Evolutionary conservation across 2,888 invertebrate genomes (phyloP).

Genomic region (Sinopyrophorus schimmeli): DNA sequence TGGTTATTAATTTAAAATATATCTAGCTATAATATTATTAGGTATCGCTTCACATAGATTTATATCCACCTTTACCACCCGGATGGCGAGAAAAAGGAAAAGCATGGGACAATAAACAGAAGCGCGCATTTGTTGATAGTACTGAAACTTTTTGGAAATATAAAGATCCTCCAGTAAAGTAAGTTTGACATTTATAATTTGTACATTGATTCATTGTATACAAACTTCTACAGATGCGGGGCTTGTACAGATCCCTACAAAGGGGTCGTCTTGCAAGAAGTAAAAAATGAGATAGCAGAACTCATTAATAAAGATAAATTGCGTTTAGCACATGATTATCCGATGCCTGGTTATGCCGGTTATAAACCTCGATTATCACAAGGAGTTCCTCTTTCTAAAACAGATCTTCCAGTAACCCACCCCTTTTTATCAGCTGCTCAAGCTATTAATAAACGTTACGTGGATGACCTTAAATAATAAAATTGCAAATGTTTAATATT

Average conservation of each 20-base stretch:
- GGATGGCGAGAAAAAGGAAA: constrained; percentile 40
- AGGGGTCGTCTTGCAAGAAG: constrained; percentile 43
- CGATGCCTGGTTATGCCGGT: constrained; percentile 49
- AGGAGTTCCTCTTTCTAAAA: constrained; percentile 45
- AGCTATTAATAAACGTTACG: constrained; percentile 42
- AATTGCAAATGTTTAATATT: no score
- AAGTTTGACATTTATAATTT: constrained; percentile 17
- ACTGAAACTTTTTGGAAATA: constrained; percentile 48
- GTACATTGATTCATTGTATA: neutral
- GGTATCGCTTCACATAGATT: constrained; percentile 19
- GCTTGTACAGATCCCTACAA: constrained; percentile 46
- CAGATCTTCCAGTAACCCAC: constrained; percentile 44
- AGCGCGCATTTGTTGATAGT: constrained; percentile 45
- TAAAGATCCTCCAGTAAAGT: constrained; percentile 44
- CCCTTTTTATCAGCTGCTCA: constrained; percentile 47
- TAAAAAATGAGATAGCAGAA: constrained; percentile 43
- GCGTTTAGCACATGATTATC: constrained; percentile 49
- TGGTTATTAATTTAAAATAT: neutral
- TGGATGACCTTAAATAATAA: constrained; percentile 6
- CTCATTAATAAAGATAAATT: constrained; percentile 47
- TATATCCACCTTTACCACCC: constrained; percentile 39
- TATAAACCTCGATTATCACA: constrained; percentile 44
- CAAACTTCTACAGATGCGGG: constrained; percentile 41
- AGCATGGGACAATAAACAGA: constrained; percentile 51
- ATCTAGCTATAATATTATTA: constrained; percentile 1